Evolutionary conservation across 2,113 vertebrate genomes (phyloP).

Genomic region (Tupaia chinensis): DNA sequence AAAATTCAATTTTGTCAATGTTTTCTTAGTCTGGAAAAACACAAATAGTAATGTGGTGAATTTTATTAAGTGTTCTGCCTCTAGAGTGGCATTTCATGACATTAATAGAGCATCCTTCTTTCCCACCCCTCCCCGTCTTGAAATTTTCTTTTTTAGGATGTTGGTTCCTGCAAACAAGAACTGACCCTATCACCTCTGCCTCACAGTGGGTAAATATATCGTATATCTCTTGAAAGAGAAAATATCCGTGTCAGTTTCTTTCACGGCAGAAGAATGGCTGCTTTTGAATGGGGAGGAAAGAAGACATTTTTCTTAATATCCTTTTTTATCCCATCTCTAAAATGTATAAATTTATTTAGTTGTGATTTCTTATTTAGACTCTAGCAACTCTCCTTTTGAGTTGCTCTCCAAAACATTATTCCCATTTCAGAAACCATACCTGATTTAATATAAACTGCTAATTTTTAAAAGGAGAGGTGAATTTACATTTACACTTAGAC

Average conservation of each 20-base stretch:
- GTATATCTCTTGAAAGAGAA: conserved; percentile 72
- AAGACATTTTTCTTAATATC: conserved; percentile 87
- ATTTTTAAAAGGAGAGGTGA: conserved; percentile 72
- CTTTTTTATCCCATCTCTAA: conserved; percentile 83
- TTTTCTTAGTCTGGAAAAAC: conserved; percentile 80
- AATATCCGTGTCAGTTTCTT: conserved; percentile 64
- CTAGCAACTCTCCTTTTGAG: conserved; percentile 66
- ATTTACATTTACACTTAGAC: conserved; percentile 82
- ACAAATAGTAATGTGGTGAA: conserved; percentile 56
- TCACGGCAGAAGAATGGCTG: conserved; percentile 84
- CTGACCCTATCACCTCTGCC: conserved; percentile 65
- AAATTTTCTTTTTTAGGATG: conserved; percentile 82
- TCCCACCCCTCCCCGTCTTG: conserved; percentile 79
- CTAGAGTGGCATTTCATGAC: conserved; percentile 63
- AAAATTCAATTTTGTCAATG: conserved; percentile 71
- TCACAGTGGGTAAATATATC: conserved; percentile 76
- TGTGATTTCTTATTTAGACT: conserved; percentile 53
- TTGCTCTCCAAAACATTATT: conserved; percentile 63
- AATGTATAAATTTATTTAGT: conserved; percentile 65
- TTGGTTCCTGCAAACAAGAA: conserved; percentile 80
- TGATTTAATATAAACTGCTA: conserved; percentile 78
- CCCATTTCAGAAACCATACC: conserved; percentile 81
- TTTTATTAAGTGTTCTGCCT: conserved; percentile 68
- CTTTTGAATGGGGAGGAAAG: conserved; percentile 85
- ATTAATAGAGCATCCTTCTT: conserved; percentile 78